Conservation (phyloP, 2,113 vertebrate genomes). For the Mixornis gularis region DNA sequence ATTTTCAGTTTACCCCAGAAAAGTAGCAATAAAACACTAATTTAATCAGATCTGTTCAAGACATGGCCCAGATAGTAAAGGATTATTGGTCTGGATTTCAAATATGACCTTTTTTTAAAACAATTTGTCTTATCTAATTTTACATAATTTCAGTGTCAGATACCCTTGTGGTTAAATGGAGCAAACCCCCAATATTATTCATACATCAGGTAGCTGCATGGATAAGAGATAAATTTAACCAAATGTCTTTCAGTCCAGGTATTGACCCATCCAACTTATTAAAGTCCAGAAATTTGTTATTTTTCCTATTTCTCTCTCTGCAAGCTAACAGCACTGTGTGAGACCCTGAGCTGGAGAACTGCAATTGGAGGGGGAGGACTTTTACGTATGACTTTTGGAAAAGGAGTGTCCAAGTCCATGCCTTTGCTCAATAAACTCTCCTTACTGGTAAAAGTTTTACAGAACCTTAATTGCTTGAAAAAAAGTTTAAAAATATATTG, state of each 20-base stretch:
- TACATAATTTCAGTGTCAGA: not conserved
- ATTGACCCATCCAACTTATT: not conserved
- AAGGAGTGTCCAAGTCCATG: not conserved
- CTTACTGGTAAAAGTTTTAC: not conserved
- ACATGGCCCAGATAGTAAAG: not conserved
- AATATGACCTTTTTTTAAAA: not conserved
- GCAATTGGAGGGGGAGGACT: not conserved
- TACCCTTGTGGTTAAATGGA: not conserved
- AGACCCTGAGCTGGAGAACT: not conserved
- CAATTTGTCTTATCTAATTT: not conserved
- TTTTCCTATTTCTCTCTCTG: not conserved
- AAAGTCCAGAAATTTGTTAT: not conserved
- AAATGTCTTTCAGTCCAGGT: not conserved
- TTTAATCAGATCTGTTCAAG: not conserved
- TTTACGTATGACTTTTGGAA: not conserved
- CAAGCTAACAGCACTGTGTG: not conserved
- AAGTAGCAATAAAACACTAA: not conserved
- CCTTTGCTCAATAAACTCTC: not conserved
- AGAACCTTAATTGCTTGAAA: not conserved
- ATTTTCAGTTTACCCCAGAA: not conserved
- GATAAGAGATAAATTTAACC: not conserved
- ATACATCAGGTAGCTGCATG: not conserved
- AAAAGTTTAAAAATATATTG: not conserved
- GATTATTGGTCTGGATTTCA: not conserved
- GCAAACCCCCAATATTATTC: accelerated